phyloP scores from a whole-genome alignment of 2,797 vertebrate genomes.

The Typhlichthys eigenmanni region DNA sequence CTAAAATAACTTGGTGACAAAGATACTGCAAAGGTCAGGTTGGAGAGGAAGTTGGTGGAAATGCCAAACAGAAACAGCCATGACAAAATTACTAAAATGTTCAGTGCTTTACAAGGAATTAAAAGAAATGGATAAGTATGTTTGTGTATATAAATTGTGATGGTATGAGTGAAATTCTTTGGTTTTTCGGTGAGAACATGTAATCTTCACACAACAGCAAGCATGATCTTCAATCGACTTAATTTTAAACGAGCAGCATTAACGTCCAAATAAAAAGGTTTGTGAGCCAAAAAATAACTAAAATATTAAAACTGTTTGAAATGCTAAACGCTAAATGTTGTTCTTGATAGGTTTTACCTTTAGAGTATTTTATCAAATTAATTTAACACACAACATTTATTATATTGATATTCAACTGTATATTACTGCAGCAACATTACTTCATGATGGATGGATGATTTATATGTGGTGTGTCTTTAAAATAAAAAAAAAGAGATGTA shows the following conservation, averaged over 20 bases:
- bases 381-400: not conserved
- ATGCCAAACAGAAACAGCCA: conserved; percentile 16
- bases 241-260: conserved; percentile 16
- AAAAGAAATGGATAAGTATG: conserved; percentile 15
- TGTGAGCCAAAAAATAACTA: conserved; percentile 6
- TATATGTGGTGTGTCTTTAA: conserved; percentile 17
- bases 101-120: conserved; percentile 19
- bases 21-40: not conserved
- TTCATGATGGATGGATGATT: conserved; percentile 8
- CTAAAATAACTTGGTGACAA: conserved; percentile 9
- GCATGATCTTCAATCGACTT: conserved; percentile 52
- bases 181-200: conserved; percentile 55
- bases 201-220: conserved; percentile 6
- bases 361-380: conserved; percentile 15
- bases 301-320: not conserved
- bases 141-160: conserved; percentile 21
- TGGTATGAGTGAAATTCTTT: conserved; percentile 65
- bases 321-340: not conserved
- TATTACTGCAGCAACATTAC: not conserved
- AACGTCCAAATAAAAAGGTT: conserved; percentile 1
- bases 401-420: not conserved
- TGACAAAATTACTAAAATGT: conserved; percentile 16
- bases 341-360: conserved; percentile 30
- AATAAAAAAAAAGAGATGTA: conserved; percentile 23
- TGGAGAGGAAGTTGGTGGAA: not conserved